phyloP scores from a whole-genome alignment of 1,140 invertebrate genomes.

The Neoseiulus cucumeris region DNA sequence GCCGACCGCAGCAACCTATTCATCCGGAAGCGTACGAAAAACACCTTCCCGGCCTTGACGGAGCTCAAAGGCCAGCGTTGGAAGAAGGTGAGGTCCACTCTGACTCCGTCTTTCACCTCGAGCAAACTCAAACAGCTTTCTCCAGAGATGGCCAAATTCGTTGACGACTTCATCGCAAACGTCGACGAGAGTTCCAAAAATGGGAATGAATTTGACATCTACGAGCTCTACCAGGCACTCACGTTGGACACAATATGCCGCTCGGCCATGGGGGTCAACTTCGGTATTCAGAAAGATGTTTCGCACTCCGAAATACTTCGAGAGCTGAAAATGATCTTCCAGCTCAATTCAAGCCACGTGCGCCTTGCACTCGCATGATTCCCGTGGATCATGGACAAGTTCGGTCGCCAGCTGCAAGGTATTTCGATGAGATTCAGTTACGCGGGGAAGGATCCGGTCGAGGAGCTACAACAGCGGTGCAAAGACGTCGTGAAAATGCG shows the following conservation, averaged over 20 bases:
- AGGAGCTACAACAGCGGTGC: conserved; percentile 17
- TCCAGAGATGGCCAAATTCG: conserved; percentile 22
- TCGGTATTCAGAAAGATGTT: conserved; percentile 28
- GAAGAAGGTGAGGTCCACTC: conserved; percentile 32
- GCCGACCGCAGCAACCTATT: not conserved
- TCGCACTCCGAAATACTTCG: not conserved
- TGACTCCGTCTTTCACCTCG: conserved; percentile 34
- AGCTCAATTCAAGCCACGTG: no score
- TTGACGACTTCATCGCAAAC: conserved; percentile 22
- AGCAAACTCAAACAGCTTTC: conserved; percentile 31
- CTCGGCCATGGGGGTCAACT: conserved; percentile 31
- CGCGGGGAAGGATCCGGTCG: no score
- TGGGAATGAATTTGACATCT: conserved; percentile 23
- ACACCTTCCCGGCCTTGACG: conserved; percentile 19
- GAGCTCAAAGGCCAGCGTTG: conserved; percentile 27
- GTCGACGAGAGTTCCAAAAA: conserved; percentile 16
- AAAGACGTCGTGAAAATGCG: conserved; percentile 18
- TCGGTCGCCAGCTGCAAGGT: no score
- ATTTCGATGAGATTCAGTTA: no score
- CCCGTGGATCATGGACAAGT: no score
- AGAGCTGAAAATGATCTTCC: not conserved
- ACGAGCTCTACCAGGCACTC: conserved; percentile 28
- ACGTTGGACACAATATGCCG: conserved; percentile 33
- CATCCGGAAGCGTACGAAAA: no score
- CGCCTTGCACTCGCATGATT: no score